Percentiles rank a stretch among this genome's conserved stretches.
Evolutionary conservation across 2,888 invertebrate species (phyloP).

Genomic region (Mesorhabditis sp.): DNA sequence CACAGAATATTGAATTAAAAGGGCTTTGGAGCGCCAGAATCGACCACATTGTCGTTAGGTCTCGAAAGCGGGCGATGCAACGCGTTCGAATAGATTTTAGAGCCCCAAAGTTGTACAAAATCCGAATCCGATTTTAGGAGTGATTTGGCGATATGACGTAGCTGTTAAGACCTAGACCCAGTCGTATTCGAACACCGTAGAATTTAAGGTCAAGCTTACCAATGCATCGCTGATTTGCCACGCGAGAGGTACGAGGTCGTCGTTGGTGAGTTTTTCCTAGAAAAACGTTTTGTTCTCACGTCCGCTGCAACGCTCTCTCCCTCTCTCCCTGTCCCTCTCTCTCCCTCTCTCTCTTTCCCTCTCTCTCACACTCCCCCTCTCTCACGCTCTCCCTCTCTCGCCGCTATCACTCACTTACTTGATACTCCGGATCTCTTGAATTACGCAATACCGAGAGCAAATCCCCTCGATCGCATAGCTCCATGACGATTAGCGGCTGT

Average conservation of each 20-base stretch:
- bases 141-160: too few relatives aligned
- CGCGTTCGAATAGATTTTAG: not conserved
- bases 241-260: not conserved
- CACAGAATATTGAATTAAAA: not conserved
- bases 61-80: too few relatives aligned
- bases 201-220: too few relatives aligned
- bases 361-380: too few relatives aligned
- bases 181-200: too few relatives aligned
- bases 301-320: too few relatives aligned
- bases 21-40: too few relatives aligned
- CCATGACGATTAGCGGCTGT: not conserved
- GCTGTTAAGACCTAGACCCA: too few relatives aligned
- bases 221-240: not conserved
- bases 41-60: too few relatives aligned
- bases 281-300: too few relatives aligned
- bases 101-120: not conserved
- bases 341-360: too few relatives aligned
- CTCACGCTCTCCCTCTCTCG: not conserved
- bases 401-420: not conserved
- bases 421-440: not conserved
- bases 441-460: not conserved
- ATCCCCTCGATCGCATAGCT: not conserved
- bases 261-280: not conserved
- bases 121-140: not conserved
- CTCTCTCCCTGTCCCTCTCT: too few relatives aligned